Percentiles rank a stretch among this genome's conserved stretches.
Evolutionary conservation across 2,888 invertebrate genomes (phyloP).

Genomic region (Conchocele bisecta): DNA sequence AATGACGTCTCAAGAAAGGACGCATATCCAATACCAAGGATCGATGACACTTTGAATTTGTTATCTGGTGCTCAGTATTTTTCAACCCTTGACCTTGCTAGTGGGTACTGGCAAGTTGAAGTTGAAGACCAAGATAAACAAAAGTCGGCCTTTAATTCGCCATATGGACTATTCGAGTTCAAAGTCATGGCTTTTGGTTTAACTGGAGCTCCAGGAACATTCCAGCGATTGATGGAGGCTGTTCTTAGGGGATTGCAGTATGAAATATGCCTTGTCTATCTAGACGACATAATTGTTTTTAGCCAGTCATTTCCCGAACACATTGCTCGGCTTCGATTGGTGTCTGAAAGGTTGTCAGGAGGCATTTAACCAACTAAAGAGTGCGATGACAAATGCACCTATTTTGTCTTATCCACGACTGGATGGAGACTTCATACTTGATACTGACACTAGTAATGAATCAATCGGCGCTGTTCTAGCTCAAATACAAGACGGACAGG

Average conservation of each 20-base stretch:
- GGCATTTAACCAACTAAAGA: too few species aligned
- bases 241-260: neutral
- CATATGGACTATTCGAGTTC: neutral
- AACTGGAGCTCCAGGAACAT: neutral
- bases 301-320: neutral
- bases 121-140: conserved; percentile 4
- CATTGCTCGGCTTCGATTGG: too few species aligned
- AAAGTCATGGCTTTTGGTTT: neutral
- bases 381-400: too few species aligned
- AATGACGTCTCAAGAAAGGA: conserved; percentile 1
- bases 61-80: conserved; percentile 14
- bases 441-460: conserved; percentile 1
- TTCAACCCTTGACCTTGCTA: neutral
- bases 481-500: neutral
- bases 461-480: neutral
- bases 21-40: neutral
- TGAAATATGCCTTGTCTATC: neutral
- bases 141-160: neutral
- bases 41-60: neutral
- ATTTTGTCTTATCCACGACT: too few species aligned
- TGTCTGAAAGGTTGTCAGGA: too few species aligned
- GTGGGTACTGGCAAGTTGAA: conserved; percentile 11
- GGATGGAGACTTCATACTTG: conserved; percentile 2
- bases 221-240: neutral
- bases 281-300: neutral